Conservation (phyloP, 1,140 invertebrate species). For the Drosophila malerkotliana region DNA sequence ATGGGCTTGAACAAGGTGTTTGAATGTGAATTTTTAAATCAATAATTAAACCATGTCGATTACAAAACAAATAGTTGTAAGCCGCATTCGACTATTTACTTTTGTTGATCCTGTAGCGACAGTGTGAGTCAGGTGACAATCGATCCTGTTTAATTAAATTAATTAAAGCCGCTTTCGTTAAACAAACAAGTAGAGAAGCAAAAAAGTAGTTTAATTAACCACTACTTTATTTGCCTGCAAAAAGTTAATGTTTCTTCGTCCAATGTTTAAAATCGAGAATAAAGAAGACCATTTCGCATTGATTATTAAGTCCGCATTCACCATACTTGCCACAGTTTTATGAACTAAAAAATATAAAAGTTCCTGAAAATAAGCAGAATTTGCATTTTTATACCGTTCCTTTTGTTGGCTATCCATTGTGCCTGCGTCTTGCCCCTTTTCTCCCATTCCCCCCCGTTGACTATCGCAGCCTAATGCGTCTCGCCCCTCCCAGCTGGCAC, state of each 20-base stretch:
- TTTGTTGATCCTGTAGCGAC: too few relatives aligned
- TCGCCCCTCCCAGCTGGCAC: conserved; percentile 30
- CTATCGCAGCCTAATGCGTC: conserved; percentile 19
- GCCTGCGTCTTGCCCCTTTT: conserved; percentile 14
- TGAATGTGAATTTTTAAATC: too few relatives aligned
- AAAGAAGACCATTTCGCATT: not conserved
- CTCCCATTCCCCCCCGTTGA: not conserved
- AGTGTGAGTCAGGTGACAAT: too few relatives aligned
- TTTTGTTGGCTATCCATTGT: conserved; percentile 35
- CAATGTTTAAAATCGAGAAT: not conserved
- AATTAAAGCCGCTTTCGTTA: too few relatives aligned
- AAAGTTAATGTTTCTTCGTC: not conserved
- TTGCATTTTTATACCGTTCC: conserved; percentile 42
- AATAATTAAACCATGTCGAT: not conserved
- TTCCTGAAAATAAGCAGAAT: conserved; percentile 27
- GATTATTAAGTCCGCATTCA: conserved; percentile 10
- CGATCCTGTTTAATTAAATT: too few relatives aligned
- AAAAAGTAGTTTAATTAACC: not conserved
- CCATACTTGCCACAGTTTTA: conserved; percentile 19
- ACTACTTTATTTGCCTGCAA: too few relatives aligned
- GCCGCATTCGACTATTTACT: too few relatives aligned
- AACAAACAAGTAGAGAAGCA: not conserved
- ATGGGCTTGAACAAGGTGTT: conserved; percentile 28
- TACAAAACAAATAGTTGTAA: not conserved
- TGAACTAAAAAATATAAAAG: conserved; percentile 26